Percentiles rank a stretch among this genome's conserved stretches.
These are phyloP conservation scores for Caenorhabditis becei DNA, from an alignment of 2,888 invertebrate species.

Conservation along the genomic window DNA sequence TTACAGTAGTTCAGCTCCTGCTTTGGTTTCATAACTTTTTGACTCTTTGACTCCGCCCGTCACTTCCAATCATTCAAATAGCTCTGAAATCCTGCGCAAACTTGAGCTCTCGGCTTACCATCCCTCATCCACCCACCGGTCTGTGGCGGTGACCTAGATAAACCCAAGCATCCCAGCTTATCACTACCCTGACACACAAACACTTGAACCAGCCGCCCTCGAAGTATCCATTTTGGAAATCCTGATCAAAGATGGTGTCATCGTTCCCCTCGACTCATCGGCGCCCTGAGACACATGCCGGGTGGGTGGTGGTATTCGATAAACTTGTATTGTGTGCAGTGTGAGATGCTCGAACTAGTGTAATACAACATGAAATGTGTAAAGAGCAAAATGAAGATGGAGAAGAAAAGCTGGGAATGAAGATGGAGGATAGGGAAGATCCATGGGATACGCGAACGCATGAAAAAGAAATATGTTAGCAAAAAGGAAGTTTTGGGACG, in stretches of 20 bases:
- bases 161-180: not conserved
- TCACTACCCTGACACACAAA: not conserved
- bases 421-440: slow-evolving; percentile 45
- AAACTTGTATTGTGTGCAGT: slow-evolving; percentile 58
- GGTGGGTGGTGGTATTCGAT: slow-evolving; percentile 28
- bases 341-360: slow-evolving; percentile 58
- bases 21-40: not conserved
- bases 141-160: not conserved
- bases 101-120: not conserved
- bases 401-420: slow-evolving; percentile 58
- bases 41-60: not conserved
- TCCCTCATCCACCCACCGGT: not conserved
- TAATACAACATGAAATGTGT: slow-evolving; percentile 68
- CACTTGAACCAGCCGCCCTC: not conserved
- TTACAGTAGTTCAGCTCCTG: too few relatives aligned
- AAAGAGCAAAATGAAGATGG: slow-evolving; percentile 66
- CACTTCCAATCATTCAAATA: not conserved
- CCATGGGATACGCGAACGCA: slow-evolving; percentile 49
- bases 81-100: not conserved
- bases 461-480: slow-evolving; percentile 38
- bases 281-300: not conserved
- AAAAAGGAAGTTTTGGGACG: not conserved
- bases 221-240: too few relatives aligned
- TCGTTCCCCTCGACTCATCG: too few relatives aligned
- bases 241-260: not conserved